These are phyloP conservation scores for Epirrita christyi DNA, from an alignment of 2,888 invertebrate species.

Conservation along the genomic window DNA sequence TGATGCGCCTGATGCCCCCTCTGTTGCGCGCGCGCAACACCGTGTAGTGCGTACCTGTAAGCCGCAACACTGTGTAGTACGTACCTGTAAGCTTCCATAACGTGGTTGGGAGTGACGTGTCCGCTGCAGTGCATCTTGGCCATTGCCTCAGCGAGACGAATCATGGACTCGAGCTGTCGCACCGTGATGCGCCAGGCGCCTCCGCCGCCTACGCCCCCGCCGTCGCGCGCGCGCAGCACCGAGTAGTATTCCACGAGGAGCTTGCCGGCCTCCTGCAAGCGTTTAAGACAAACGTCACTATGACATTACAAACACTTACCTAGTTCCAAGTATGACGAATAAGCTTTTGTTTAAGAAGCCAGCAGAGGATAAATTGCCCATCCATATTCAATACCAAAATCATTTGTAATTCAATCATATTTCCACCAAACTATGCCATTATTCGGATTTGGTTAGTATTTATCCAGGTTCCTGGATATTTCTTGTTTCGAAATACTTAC, in stretches of 20 bases:
- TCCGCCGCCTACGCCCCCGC: conserved; percentile 80
- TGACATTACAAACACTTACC: no score
- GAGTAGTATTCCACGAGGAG: conserved; percentile 95
- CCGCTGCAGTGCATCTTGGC: conserved; percentile 98
- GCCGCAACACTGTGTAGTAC: conserved; percentile 32
- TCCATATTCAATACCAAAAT: no score
- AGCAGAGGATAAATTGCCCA: no score
- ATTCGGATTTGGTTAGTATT: no score
- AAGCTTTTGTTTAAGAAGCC: no score
- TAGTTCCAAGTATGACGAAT: no score
- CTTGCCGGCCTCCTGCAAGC: conserved; percentile 89
- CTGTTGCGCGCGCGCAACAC: neutral
- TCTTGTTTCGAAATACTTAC: no score
- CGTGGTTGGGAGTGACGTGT: conserved; percentile 94
- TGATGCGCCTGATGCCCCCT: no score
- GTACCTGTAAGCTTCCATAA: conserved; percentile 87
- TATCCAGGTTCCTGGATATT: no score
- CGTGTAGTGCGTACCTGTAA: conserved; percentile 43
- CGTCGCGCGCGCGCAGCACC: conserved; percentile 93
- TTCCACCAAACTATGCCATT: no score
- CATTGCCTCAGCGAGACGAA: conserved; percentile 98
- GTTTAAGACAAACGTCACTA: neutral
- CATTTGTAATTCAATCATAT: no score
- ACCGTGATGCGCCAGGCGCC: conserved; percentile 98
- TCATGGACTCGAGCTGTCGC: conserved; percentile 91